Conservation (phyloP, 2,797 vertebrate species). For the Periophthalmus magnuspinnatus region DNA sequence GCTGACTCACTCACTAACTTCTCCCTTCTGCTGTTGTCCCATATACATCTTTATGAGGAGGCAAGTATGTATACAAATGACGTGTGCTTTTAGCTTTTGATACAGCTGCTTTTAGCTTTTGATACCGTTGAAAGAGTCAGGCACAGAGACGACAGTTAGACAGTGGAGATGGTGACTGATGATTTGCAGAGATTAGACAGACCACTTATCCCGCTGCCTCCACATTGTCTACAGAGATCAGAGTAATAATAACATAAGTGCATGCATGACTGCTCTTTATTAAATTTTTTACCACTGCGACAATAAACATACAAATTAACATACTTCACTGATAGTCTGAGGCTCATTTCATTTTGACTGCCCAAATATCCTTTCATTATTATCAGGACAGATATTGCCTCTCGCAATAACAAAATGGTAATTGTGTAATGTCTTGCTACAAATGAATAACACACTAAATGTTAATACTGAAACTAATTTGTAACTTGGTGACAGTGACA, state of each 20-base stretch:
- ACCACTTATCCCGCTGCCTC: slow-evolving; percentile 29
- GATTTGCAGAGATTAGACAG: slow-evolving; percentile 65
- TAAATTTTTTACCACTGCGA: background rate
- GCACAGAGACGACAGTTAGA: slow-evolving; percentile 28
- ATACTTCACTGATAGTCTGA: background rate
- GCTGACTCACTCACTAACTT: too few species aligned
- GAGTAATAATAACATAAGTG: slow-evolving; percentile 55
- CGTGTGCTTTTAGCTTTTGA: slow-evolving; percentile 23
- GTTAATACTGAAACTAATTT: too few species aligned
- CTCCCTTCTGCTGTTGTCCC: too few species aligned
- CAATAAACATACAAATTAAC: too few species aligned
- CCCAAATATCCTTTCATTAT: too few species aligned
- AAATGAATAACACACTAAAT: too few species aligned
- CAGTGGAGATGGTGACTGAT: slow-evolving; percentile 64
- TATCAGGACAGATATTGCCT: too few species aligned
- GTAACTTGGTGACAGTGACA: too few species aligned
- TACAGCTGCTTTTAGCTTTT: slow-evolving; percentile 27
- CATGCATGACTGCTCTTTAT: slow-evolving; percentile 29
- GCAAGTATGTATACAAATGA: slow-evolving; percentile 19
- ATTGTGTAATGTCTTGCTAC: too few species aligned
- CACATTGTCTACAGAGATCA: slow-evolving; percentile 40
- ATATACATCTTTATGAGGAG: too few species aligned
- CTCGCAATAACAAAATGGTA: too few species aligned
- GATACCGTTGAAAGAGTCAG: slow-evolving; percentile 23
- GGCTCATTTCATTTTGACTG: background rate